Evolutionary conservation across 1,140 invertebrate genomes (phyloP).

Genomic region (Musca domestica): DNA sequence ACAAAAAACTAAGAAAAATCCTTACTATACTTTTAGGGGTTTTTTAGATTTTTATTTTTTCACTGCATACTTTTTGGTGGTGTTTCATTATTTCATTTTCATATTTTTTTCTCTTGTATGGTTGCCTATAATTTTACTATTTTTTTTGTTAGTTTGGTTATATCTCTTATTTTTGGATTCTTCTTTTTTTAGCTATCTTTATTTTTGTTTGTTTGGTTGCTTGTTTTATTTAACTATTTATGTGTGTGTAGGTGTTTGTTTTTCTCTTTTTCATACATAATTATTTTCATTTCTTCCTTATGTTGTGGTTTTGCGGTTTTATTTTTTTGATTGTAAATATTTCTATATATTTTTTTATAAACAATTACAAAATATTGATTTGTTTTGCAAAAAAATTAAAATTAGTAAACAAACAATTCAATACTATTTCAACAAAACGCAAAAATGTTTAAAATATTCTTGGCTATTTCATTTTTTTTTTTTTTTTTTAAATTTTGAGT

Average conservation of each 20-base stretch:
- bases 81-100: background rate
- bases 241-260: background rate
- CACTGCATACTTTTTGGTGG: background rate
- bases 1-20: background rate
- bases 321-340: conserved; percentile 13
- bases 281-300: too few relatives aligned
- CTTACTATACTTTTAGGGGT: background rate
- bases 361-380: background rate
- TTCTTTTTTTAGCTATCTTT: conserved; percentile 7
- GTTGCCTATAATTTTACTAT: conserved; percentile 8
- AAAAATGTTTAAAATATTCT: background rate
- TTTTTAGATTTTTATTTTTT: background rate
- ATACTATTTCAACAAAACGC: conserved; percentile 7
- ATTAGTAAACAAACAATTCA: too few relatives aligned
- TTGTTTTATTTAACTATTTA: conserved; percentile 18
- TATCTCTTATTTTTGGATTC: background rate
- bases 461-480: background rate
- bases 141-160: conserved; percentile 9
- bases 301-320: too few relatives aligned
- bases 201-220: background rate
- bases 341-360: background rate
- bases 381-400: background rate
- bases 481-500: background rate
- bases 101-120: background rate
- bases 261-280: background rate